Evolutionary conservation across 1,140 invertebrate species (phyloP), one percentile per base, ranked within the genome.

Genomic region (Magallana gigas): DNA sequence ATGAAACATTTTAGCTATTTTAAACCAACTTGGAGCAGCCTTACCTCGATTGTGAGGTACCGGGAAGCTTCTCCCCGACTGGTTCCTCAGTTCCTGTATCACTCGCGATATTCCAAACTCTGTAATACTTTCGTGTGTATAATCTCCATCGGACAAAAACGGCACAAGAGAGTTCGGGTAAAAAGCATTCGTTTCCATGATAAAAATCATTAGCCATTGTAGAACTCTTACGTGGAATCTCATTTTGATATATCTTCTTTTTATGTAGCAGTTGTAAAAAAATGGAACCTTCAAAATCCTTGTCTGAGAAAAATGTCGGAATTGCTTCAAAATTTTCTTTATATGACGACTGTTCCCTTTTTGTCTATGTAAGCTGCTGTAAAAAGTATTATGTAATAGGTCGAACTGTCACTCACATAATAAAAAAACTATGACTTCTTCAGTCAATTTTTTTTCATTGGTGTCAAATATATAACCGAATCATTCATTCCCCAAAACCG

Each of bases 41-140:
- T 76, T 76, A 76, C 68, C 68, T 76, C 68, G 68, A 29, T 9
- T 76, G 11, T 76, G 23, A 29, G 23, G 68, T 9, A 12, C 36
- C 29, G 23, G 12, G 9, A 76, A 76, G 23, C 68, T 12, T 18
- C 23, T 76, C 11, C 7, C 11, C 0, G 68, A 48, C 23, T 48
- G 68, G 23, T 76, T 76, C 68, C 68, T 29, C 48, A 76, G 14
- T 29, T 76, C 68, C 36, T 76, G 68, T 12, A 76, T 29, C 48
- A 76, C 89, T 83, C 88, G 76, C n/a, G 86, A 23, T 81, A 91
- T 87, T 29, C 91, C 91, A 60, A 88, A 86, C 60, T 91, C 89
- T 58, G 91, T 91, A 7, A 91, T 90, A 29, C 90, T 88, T 18
- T 88, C 86, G 57, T 90, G 89, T 48, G 91, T 91, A 71, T 90